phyloP scores from a whole-genome alignment of 2,113 vertebrate species.

The Dromiciops gliroides region DNA sequence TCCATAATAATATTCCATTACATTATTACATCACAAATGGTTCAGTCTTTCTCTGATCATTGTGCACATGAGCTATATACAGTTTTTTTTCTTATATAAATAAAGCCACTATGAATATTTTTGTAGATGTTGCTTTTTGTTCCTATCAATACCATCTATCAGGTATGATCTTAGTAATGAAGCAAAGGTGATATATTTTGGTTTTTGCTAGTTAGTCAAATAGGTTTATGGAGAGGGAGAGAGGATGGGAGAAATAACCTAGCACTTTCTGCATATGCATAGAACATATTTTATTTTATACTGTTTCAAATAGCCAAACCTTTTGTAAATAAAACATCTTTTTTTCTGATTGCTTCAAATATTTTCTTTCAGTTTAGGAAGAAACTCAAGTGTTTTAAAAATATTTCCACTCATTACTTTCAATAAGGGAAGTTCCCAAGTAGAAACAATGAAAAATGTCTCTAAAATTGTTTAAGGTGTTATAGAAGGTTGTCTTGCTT shows the following conservation, averaged over 20 bases:
- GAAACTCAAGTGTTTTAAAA: constrained; percentile 21
- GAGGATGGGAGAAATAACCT: not conserved
- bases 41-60: not conserved
- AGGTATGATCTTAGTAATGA: not conserved
- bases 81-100: not conserved
- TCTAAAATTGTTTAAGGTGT: constrained; percentile 37
- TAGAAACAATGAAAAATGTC: constrained; percentile 44
- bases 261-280: not conserved
- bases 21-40: not conserved
- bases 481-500: constrained; percentile 20
- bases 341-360: constrained; percentile 47
- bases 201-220: not conserved
- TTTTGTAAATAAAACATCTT: constrained; percentile 51
- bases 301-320: constrained; percentile 51
- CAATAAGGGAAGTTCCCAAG: not conserved
- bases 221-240: not conserved
- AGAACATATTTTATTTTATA: constrained; percentile 43
- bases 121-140: not conserved
- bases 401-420: constrained; percentile 1
- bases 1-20: not conserved
- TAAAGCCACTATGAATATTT: not conserved
- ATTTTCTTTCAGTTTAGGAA: constrained; percentile 34
- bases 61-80: not conserved
- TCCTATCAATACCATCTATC: not conserved
- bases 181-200: not conserved